A percentile compares a stretch with the other conserved stretches of the same genome.
Evolutionary conservation across 2,888 invertebrate genomes (phyloP).

Genomic region (Epinotia ramella): DNA sequence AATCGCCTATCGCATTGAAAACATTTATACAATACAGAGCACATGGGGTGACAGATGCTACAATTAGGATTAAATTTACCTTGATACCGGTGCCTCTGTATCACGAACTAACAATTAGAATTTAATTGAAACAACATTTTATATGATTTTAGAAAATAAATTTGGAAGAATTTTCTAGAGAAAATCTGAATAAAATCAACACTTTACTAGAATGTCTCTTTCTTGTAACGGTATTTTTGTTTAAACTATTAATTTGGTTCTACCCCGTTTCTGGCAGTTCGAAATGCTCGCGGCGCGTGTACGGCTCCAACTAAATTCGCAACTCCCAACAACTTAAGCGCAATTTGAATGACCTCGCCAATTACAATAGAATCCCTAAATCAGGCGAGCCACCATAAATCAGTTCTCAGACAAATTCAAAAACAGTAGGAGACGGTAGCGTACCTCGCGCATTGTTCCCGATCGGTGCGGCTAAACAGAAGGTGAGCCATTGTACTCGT

Average conservation of each 20-base stretch:
- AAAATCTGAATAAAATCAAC: too few species aligned
- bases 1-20: slow-evolving; percentile 19
- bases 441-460: slow-evolving; percentile 81
- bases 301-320: slow-evolving; percentile 68
- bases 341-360: slow-evolving; percentile 71
- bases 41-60: neutral
- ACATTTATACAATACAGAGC: neutral
- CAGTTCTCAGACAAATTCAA: slow-evolving; percentile 81
- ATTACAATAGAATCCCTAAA: slow-evolving; percentile 81
- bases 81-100: neutral
- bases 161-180: too few species aligned
- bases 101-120: too few species aligned
- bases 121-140: too few species aligned
- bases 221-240: too few species aligned
- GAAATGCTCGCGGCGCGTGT: slow-evolving; percentile 60
- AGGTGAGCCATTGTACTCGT: slow-evolving; percentile 80
- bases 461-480: slow-evolving; percentile 83
- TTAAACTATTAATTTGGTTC: neutral
- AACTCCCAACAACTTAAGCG: slow-evolving; percentile 62
- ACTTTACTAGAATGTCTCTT: too few species aligned
- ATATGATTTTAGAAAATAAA: too few species aligned
- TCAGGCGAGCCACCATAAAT: slow-evolving; percentile 78
- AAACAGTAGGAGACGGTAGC: slow-evolving; percentile 85
- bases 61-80: neutral
- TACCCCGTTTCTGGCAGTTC: slow-evolving; percentile 13